Percentiles rank a stretch among this genome's conserved stretches.
Evolutionary conservation across 2,113 vertebrate species (phyloP).

Genomic region (Telmatochromis sp.): DNA sequence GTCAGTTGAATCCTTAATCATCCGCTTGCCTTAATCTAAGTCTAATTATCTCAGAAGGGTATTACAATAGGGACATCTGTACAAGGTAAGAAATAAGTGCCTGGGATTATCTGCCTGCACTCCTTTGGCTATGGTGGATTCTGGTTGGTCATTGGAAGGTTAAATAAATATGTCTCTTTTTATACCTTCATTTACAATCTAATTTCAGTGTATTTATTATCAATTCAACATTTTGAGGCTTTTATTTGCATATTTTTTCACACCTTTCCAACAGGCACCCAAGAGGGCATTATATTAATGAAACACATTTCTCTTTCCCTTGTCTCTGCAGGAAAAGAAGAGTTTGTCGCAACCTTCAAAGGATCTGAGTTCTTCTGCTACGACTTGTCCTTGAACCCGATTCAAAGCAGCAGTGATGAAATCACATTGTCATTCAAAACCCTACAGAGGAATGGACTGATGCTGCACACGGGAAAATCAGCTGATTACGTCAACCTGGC

Average conservation of each 20-base stretch:
- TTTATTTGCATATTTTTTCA: not conserved
- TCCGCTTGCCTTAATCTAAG: not conserved
- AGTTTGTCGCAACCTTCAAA: slow-evolving; percentile 96
- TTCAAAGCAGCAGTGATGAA: slow-evolving; percentile 99
- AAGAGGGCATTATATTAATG: slow-evolving; percentile 6
- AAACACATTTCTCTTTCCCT: slow-evolving; percentile 28
- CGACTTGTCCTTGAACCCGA: slow-evolving; percentile 96
- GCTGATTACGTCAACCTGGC: slow-evolving; percentile 99
- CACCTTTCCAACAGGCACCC: not conserved
- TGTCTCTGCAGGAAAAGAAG: slow-evolving; percentile 88
- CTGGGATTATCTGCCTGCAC: not conserved
- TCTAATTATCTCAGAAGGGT: not conserved
- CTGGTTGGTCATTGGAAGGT: not conserved
- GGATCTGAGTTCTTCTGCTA: slow-evolving; percentile 99
- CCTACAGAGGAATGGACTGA: slow-evolving; percentile 97
- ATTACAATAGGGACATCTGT: not conserved
- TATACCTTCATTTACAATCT: not conserved
- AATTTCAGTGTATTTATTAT: not conserved
- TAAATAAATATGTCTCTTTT: not conserved
- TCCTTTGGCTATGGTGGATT: not conserved
- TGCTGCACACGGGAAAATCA: slow-evolving; percentile 98
- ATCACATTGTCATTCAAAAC: slow-evolving; percentile 98
- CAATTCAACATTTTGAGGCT: not conserved
- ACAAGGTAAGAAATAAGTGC: not conserved
- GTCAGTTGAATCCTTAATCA: not conserved